Evolutionary conservation across 2,888 invertebrate genomes (phyloP), one percentile per base, ranked within the genome.

Genomic region (Myopa tessellatipennis): DNA sequence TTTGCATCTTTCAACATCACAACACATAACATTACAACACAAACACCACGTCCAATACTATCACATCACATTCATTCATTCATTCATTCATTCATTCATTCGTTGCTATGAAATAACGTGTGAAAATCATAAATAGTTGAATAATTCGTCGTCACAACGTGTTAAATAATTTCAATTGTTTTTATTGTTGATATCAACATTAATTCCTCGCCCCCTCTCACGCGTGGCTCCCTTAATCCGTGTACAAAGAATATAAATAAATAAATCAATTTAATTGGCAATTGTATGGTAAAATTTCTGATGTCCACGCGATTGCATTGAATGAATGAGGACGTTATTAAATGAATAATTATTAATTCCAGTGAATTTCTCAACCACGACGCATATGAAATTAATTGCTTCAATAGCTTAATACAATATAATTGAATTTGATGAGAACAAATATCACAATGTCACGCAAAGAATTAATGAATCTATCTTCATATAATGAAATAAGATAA

Each of bases 181-280:
- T 58, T 58, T n/a, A 58, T n/a, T 45, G 10, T 45, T 45, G 26
- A 45, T 45, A 8, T 45, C 3, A 10, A 45, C 7, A 6, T 10
- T 6, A 45, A 45, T 45, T 45, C 45, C 6, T 45, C 45, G 1
- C 3, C 45, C 10, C 10, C 45, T 10, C 45, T 10, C 6, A 1
- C 45, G 1, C 45, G 3, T 10, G 2, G 10, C 45, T 1, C 45
- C 7, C 26, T 26, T 6, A 1, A 45, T 45, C 3, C 45, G 45
- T 6, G 3, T 3, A 0, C 45, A 45, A 45, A 45, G 3, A 45
- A 45, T 45, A 45, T 45, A 60, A 60, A 60, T 16, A 67, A 65
- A 67, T 74, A 67, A 74, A 74, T 74, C 74, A 74, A 74, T 52
- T 74, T 74, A 74, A 74, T 74, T 67, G 74, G 67, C 74, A 74